These are phyloP conservation scores for Menura novaehollandiae DNA, from an alignment of 2,113 vertebrate species.

Conservation along the genomic window DNA sequence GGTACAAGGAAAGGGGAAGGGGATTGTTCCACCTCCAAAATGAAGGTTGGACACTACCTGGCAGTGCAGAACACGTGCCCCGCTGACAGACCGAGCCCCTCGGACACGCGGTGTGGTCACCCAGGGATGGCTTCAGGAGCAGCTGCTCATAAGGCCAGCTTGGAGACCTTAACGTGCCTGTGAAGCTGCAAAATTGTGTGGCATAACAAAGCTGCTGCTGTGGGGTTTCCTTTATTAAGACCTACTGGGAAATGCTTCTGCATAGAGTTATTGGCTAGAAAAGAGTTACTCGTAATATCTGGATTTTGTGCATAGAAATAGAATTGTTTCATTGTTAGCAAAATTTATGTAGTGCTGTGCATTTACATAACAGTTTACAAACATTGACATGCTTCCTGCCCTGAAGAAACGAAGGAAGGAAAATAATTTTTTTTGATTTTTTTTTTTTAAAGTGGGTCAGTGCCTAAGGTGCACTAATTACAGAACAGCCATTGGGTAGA, in stretches of 20 bases:
- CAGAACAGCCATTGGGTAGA: not conserved
- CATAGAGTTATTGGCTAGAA: not conserved
- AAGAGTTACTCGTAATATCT: not conserved
- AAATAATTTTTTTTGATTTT: not conserved
- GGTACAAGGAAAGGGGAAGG: not conserved
- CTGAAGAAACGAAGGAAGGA: not conserved
- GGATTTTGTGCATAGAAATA: not conserved
- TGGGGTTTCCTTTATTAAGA: not conserved
- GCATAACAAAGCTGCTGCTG: not conserved
- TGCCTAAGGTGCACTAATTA: conserved; percentile 45
- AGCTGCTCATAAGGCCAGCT: not conserved
- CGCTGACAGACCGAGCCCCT: not conserved
- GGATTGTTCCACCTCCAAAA: not conserved
- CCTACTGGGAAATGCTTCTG: not conserved
- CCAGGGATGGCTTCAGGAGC: not conserved
- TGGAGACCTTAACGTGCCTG: not conserved
- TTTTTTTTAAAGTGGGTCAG: conserved; percentile 32
- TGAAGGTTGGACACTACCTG: not conserved
- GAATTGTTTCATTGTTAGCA: conserved; percentile 11
- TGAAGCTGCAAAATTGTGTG: not conserved
- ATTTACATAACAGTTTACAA: conserved; percentile 5
- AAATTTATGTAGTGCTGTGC: not conserved
- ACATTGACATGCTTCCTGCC: conserved; percentile 5
- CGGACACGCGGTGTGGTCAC: not conserved
- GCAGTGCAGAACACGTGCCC: fast-evolving